These are phyloP conservation scores for Hedychridium roseum DNA, from an alignment of 2,888 invertebrate genomes.

Conservation along the genomic window DNA sequence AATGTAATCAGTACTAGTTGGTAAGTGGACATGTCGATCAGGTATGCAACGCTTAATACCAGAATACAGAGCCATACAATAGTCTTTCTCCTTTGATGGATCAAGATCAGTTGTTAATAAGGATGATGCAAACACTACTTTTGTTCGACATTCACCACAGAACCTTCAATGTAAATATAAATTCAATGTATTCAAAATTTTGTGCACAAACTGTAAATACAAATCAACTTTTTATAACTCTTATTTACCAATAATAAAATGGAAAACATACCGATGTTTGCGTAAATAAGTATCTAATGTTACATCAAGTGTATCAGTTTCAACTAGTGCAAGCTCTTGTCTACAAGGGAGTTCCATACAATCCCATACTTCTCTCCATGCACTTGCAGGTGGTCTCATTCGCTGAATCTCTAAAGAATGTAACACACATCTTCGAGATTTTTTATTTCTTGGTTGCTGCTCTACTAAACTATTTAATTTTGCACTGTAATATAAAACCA, in stretches of 20 bases:
- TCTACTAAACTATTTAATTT: constrained; percentile 81
- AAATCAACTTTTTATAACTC: background rate
- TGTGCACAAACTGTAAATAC: background rate
- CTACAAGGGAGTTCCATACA: constrained; percentile 82
- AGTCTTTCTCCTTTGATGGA: constrained; percentile 87
- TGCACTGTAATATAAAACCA: constrained; percentile 64
- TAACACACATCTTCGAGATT: constrained; percentile 86
- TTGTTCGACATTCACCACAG: constrained; percentile 92
- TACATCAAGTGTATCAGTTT: constrained; percentile 82
- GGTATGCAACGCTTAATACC: constrained; percentile 87
- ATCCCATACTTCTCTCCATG: constrained; percentile 87
- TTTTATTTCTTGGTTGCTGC: constrained; percentile 85
- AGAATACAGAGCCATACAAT: constrained; percentile 84
- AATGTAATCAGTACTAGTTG: constrained; percentile 88
- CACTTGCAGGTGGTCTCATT: constrained; percentile 74
- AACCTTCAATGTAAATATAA: constrained; percentile 66
- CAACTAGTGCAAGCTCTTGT: constrained; percentile 87
- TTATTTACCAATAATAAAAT: no score
- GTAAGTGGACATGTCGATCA: constrained; percentile 88
- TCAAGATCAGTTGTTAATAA: constrained; percentile 86
- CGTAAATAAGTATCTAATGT: constrained; percentile 89
- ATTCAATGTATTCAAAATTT: background rate
- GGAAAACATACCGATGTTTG: constrained; percentile 78
- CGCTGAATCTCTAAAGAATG: constrained; percentile 91
- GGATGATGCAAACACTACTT: constrained; percentile 85